Base-by-base conservation (phyloP, 2,113 vertebrate species). In the Dicentrarchus labrax region DNA sequence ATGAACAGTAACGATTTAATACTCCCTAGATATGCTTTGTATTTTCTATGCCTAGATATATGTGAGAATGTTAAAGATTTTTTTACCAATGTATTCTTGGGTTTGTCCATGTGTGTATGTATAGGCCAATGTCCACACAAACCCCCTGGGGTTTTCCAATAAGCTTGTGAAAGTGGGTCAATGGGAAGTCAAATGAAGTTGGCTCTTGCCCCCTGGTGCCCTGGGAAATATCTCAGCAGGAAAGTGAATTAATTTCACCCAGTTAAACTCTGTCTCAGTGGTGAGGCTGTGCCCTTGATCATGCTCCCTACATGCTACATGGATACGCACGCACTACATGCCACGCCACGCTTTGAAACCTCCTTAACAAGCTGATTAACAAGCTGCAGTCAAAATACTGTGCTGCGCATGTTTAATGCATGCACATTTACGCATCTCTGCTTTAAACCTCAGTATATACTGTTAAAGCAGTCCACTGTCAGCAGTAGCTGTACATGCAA, bases 231-330 rank as follows among this genome's bases (percentile, higher is more conserved):
- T 94, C 93, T 92, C 88, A 87, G 91, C 90, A 93, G 93, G 92
- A 93, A 89, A 93, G 83, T 84, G 94, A 94, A 95, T 95, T 95
- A 92, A 95, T 94, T 95, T 95, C 93, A 90, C 92, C 93, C 91
- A 94, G 87, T 94, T 95, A 90, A 89, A 91, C 88, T 92, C 82
- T 48, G 88, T 94, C 93, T 93, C 92, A 86, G 88, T 82, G 89
- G 93, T 91, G 88, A 87, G 84, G 77, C 86, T 83, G 67, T 83
- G 88, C 75, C 91, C 92, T 92, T 91, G 89, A 93, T 93, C 91
- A 91, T 93, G 89, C 86, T 88, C 87, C 80, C 74, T 69, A 83
- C 89, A 92, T 86, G 86, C 83, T 85, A 90, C 84, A 81, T 68
- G 54, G 62, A 79, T 76, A 77, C 71, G 36, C 75, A 69, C 11